Base-by-base conservation (phyloP, 2,797 vertebrate species). In the Dendrocincla fuliginosa region DNA sequence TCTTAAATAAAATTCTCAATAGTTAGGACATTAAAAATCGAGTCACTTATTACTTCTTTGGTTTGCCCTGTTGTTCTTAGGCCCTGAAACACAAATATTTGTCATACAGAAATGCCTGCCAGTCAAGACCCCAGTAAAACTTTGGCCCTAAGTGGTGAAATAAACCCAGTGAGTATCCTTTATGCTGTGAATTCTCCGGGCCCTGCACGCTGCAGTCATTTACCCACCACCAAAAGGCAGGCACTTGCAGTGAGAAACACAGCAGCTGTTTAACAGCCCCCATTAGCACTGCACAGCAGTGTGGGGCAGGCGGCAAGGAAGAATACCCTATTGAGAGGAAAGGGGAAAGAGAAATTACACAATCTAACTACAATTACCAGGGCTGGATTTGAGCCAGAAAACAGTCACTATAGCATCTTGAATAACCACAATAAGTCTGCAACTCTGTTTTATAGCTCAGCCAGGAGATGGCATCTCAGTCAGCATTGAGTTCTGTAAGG, bases 211-310 rank as follows among this genome's bases (percentile, higher is more conserved):
- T 61, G 44, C 4, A 92, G 89, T 39, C 87, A 88, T 95, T 95
- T 92, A 59, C 87, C 91, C 46, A 87, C 61, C 77, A 69, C 87
- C 2, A 68, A 92, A 95, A 78, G 5, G 79, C 89, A 95, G 84
- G 12, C 87, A 52, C 95, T 91, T 86, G 92, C 87, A 79, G 92
- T 4, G 87, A 90, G 91, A 73, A 92, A 52, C 89, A 56, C 82
- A 91, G 96, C 91, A 96, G 95, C 92, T 96, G 91, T 68, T 96
- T 91, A 91, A 95, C 91, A 96, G 92, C 89, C 60, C 87, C 25
- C 91, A 91, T 95, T 96, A 94, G 78, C 70, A 37, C 73, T 5
- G 73, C 92, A 35, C 91, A 88, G 92, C 95, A 84, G 94, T 49
- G 52, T 64, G 46, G 92, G 95, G 89, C 92, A 94, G 92, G 91